A percentile compares a stretch with the other conserved stretches of the same genome.
These are phyloP conservation scores for Dorcus parallelipipedus DNA, from an alignment of 2,888 invertebrate genomes.

Conservation along the genomic window DNA sequence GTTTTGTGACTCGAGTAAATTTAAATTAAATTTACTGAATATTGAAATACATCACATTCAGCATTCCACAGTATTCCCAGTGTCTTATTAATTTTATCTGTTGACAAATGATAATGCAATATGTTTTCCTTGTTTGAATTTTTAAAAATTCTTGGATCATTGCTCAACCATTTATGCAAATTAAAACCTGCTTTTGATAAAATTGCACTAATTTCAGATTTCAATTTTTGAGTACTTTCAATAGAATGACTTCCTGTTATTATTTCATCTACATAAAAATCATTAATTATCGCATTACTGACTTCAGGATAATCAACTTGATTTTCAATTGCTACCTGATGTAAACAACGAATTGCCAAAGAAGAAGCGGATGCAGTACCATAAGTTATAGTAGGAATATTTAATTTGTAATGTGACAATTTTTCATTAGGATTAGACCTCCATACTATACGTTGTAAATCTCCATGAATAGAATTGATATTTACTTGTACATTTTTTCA, in stretches of 20 bases:
- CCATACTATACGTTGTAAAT: conserved; percentile 41
- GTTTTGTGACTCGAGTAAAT: no score
- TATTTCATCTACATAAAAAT: conserved; percentile 35
- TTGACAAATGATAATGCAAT: no score
- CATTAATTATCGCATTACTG: conserved; percentile 15
- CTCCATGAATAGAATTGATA: conserved; percentile 28
- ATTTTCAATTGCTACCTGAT: conserved; percentile 29
- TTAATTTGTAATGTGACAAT: conserved; percentile 3
- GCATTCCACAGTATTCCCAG: no score
- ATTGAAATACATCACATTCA: no score
- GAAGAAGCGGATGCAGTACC: conserved; percentile 33
- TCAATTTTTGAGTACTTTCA: conserved; percentile 3
- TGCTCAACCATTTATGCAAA: conserved; percentile 30
- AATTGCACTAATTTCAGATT: conserved; percentile 13
- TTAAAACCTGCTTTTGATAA: conserved; percentile 16
- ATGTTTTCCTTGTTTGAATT: no score
- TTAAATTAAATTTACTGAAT: no score
- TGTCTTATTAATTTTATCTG: no score
- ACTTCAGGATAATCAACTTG: conserved; percentile 13
- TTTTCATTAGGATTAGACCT: conserved; percentile 19
- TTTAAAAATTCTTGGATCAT: conserved; percentile 6
- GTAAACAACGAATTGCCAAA: conserved; percentile 11
- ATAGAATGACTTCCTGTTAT: conserved; percentile 19
- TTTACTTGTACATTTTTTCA: conserved; percentile 40
- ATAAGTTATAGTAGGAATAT: conserved; percentile 27